Percentiles rank a stretch among this genome's conserved stretches.
Evolutionary conservation across 2,888 invertebrate genomes (phyloP).

Genomic region (Drosophila neutralis): DNA sequence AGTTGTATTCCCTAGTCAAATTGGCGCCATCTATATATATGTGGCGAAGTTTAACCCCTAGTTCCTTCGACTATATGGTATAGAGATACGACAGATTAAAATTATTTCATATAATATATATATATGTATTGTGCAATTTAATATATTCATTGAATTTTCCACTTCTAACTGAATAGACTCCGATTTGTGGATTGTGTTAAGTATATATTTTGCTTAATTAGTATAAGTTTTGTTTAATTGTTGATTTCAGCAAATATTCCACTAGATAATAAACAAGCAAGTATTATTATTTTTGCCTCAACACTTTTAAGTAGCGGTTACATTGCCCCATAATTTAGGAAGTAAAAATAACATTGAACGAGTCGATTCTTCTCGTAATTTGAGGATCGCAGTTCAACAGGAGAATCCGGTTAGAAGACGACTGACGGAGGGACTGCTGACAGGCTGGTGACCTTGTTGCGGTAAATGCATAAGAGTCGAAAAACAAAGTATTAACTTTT

Average conservation of each 20-base stretch:
- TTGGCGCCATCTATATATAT: too few species aligned
- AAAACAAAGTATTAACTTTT: background rate
- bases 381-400: constrained; percentile 5
- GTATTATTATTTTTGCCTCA: background rate
- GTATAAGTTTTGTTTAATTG: background rate
- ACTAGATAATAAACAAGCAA: constrained; percentile 7
- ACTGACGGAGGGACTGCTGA: background rate
- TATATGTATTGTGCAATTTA: background rate
- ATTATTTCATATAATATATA: background rate
- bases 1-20: background rate
- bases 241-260: background rate
- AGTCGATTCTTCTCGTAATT: constrained; percentile 12
- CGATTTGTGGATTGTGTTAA: background rate
- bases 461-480: background rate
- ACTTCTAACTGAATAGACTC: background rate
- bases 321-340: background rate
- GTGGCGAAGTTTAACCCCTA: too few species aligned
- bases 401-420: constrained; percentile 2
- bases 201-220: background rate
- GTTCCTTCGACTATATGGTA: background rate
- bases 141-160: background rate
- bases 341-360: constrained; percentile 24
- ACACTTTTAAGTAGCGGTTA: constrained; percentile 3
- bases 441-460: constrained; percentile 18
- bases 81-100: background rate